These are phyloP conservation scores for Oligia latruncula DNA, from an alignment of 2,888 invertebrate genomes.

Conservation along the genomic window DNA sequence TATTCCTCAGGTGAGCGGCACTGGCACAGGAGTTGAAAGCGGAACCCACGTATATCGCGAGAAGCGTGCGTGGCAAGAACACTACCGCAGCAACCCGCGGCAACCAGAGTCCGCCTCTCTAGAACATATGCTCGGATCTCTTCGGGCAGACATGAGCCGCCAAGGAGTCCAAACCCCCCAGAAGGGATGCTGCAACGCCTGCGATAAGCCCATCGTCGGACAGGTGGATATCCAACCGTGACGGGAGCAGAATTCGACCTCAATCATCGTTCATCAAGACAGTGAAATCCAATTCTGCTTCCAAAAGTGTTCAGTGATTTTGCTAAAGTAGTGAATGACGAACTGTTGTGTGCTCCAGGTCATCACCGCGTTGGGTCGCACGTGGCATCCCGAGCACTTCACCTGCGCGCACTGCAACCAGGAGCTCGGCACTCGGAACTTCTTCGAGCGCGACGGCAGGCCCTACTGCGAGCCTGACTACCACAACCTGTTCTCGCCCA, in stretches of 20 bases:
- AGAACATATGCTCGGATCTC: conserved; percentile 97
- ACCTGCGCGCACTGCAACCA: conserved; percentile 99
- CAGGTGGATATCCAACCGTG: conserved; percentile 90
- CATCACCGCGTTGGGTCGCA: conserved; percentile 98
- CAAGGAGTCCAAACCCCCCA: conserved; percentile 99
- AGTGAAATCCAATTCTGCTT: conserved; percentile 51
- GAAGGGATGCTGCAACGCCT: conserved; percentile 99
- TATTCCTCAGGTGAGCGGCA: conserved; percentile 82
- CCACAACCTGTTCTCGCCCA: conserved; percentile 99
- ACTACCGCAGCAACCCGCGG: conserved; percentile 89
- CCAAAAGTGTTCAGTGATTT: conserved; percentile 55
- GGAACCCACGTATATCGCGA: conserved; percentile 92
- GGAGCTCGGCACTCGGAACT: conserved; percentile 98
- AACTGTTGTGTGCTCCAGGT: conserved; percentile 88
- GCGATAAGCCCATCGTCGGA: conserved; percentile 99
- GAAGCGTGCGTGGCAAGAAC: conserved; percentile 89
- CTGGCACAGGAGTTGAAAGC: conserved; percentile 84
- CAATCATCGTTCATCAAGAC: conserved; percentile 26
- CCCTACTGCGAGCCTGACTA: conserved; percentile 99
- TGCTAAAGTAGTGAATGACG: conserved; percentile 63
- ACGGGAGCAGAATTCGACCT: conserved; percentile 51
- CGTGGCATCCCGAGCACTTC: conserved; percentile 99
- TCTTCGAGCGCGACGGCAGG: conserved; percentile 98
- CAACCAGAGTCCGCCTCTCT: conserved; percentile 90
- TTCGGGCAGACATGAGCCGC: conserved; percentile 99